Evolutionary conservation across 2,113 vertebrate genomes (phyloP).

Genomic region (Vidua macroura): DNA sequence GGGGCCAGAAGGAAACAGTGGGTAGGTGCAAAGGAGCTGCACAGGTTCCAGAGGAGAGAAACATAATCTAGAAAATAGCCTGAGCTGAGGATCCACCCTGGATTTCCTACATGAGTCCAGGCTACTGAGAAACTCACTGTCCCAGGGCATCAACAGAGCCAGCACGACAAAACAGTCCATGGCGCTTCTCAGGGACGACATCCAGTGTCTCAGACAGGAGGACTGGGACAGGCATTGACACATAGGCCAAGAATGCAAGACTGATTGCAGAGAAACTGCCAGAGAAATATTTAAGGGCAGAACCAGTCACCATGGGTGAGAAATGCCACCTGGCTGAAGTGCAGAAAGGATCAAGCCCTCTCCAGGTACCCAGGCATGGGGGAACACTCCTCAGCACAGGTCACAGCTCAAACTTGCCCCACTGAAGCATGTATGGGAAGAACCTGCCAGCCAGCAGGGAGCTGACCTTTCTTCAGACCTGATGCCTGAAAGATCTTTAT

Average conservation of each 20-base stretch:
- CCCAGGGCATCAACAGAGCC: not conserved
- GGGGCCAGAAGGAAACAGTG: not conserved
- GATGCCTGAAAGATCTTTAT: slow-evolving; percentile 25
- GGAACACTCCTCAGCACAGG: not conserved
- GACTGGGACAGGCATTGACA: not conserved
- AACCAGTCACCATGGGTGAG: not conserved
- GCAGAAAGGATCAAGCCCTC: not conserved
- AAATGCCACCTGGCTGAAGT: not conserved
- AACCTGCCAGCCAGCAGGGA: not conserved
- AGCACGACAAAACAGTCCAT: rapidly evolving
- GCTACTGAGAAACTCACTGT: not conserved
- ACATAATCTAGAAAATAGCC: not conserved
- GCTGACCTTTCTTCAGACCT: not conserved
- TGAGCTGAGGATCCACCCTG: not conserved
- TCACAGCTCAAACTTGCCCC: not conserved
- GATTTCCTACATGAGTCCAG: not conserved
- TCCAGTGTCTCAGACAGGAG: not conserved
- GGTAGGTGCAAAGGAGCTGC: too few relatives aligned
- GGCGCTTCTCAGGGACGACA: not conserved
- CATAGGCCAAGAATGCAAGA: not conserved
- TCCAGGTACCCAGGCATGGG: rapidly evolving
- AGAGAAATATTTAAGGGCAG: not conserved
- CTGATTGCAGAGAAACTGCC: rapidly evolving
- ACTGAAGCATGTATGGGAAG: rapidly evolving
- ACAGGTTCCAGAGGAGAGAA: not conserved